phyloP scores from a whole-genome alignment of 2,888 invertebrate species.

The Tiliacea aurago region DNA sequence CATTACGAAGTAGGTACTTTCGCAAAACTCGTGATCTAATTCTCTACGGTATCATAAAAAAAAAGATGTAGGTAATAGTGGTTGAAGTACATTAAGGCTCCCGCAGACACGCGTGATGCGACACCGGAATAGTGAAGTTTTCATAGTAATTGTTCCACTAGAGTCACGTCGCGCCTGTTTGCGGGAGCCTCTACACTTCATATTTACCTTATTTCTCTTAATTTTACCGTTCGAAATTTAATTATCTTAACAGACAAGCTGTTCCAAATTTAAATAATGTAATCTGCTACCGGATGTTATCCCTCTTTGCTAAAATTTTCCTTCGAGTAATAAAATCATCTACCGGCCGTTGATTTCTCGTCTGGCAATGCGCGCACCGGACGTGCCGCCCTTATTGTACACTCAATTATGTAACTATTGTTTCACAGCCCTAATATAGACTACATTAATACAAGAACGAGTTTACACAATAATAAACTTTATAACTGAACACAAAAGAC shows the following conservation, averaged over 20 bases:
- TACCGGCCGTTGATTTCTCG: slow-evolving; percentile 67
- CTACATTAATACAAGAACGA: slow-evolving; percentile 13
- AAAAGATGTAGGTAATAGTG: too few relatives aligned
- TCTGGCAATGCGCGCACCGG: slow-evolving; percentile 69
- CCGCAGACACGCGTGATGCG: too few relatives aligned
- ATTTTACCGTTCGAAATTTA: too few relatives aligned
- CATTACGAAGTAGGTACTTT: neutral
- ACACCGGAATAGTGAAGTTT: too few relatives aligned
- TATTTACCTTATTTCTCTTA: too few relatives aligned
- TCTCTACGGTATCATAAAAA: neutral
- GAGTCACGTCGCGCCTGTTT: too few relatives aligned
- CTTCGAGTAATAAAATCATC: slow-evolving; percentile 65
- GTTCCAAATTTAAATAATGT: neutral
- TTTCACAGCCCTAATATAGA: slow-evolving; percentile 61
- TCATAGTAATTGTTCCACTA: too few relatives aligned
- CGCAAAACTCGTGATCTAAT: neutral
- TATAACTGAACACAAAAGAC: slow-evolving; percentile 42
- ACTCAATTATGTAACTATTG: slow-evolving; percentile 75
- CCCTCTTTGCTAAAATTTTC: slow-evolving; percentile 26
- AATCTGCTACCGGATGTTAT: neutral
- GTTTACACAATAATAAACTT: slow-evolving; percentile 36
- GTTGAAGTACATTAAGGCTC: too few relatives aligned
- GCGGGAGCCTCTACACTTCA: too few relatives aligned
- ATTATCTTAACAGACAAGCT: neutral
- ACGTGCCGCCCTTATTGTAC: slow-evolving; percentile 80